These are phyloP conservation scores for Trichomycterus rosablanca DNA, from an alignment of 2,113 vertebrate genomes.

Conservation along the genomic window DNA sequence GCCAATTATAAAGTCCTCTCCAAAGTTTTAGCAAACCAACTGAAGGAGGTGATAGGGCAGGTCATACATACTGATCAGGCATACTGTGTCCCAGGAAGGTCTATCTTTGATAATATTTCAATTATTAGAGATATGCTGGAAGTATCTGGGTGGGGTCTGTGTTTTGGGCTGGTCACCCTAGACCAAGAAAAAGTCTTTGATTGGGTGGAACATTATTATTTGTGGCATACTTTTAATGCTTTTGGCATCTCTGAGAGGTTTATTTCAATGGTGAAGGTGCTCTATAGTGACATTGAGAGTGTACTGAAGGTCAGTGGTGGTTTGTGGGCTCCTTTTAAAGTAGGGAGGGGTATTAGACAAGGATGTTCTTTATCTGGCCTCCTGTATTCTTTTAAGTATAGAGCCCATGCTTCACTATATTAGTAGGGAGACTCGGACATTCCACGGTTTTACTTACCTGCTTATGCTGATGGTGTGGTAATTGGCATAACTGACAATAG, in stretches of 20 bases:
- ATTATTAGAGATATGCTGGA: not conserved
- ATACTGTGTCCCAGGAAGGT: not conserved
- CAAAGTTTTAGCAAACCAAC: not conserved
- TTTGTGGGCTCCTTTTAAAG: not conserved
- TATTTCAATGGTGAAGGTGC: not conserved
- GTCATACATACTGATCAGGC: not conserved
- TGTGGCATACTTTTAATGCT: not conserved
- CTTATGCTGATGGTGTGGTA: constrained; percentile 1
- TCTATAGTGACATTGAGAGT: too few species aligned
- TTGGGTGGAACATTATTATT: too few species aligned
- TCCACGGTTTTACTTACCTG: too few species aligned
- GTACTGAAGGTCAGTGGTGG: too few species aligned
- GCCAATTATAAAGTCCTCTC: not conserved
- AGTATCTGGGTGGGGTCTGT: not conserved
- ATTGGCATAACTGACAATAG: not conserved
- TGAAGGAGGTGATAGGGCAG: not conserved
- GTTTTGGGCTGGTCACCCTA: not conserved
- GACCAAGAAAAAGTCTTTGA: too few species aligned
- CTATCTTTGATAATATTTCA: not conserved
- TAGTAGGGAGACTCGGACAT: not conserved
- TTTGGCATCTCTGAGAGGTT: not conserved
- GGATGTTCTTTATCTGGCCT: not conserved
- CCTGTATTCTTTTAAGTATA: not conserved
- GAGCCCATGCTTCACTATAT: not conserved
- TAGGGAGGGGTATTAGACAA: not conserved